phyloP scores from a whole-genome alignment of 2,797 vertebrate genomes.

The Hapalemur alaotrensis region DNA sequence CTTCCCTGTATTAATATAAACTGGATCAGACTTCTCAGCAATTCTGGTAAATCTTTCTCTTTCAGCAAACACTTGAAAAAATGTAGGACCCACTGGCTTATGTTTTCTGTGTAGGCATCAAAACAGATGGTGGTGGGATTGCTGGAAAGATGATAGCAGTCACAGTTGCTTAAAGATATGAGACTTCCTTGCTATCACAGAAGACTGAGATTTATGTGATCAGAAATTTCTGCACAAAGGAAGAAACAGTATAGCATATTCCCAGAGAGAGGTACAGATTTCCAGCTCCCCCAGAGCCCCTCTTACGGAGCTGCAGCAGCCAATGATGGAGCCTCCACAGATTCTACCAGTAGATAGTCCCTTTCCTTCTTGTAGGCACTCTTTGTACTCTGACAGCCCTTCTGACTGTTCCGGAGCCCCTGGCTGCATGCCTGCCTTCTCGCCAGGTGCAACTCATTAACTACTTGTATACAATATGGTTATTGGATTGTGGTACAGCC shows the following conservation, averaged over 20 bases:
- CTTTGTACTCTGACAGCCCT: not conserved
- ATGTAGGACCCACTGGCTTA: not conserved
- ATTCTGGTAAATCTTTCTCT: not conserved
- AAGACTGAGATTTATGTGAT: not conserved
- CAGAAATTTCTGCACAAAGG: not conserved
- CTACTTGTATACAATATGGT: not conserved
- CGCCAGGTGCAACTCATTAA: not conserved
- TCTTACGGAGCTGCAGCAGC: not conserved
- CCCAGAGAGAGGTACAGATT: not conserved
- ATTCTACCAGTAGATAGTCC: not conserved
- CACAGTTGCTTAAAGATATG: not conserved
- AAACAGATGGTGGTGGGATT: slow-evolving; percentile 10
- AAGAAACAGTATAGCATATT: not conserved
- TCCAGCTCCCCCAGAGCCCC: not conserved
- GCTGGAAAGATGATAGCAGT: slow-evolving; percentile 4
- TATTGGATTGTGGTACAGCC: not conserved
- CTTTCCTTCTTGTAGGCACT: not conserved
- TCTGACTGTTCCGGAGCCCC: not conserved
- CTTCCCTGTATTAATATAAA: not conserved
- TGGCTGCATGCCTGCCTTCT: not conserved
- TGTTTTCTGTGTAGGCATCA: not conserved
- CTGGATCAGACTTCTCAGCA: not conserved
- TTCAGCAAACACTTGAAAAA: not conserved
- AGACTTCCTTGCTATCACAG: not conserved
- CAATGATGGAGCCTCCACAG: not conserved